Evolutionary conservation across 1,140 invertebrate genomes (phyloP).

Genomic region (Bombus difficillimus): DNA sequence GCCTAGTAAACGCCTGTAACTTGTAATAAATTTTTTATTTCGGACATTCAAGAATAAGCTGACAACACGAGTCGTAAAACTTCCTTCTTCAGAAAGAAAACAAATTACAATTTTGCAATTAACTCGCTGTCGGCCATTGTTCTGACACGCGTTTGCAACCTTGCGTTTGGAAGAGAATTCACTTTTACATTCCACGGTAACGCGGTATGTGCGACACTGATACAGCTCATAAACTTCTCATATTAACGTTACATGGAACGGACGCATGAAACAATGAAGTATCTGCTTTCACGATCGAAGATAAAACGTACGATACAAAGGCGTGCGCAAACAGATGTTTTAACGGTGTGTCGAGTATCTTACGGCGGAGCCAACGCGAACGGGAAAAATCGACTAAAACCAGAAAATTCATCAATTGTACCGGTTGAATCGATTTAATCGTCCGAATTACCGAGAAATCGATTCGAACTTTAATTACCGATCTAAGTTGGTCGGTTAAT

Average conservation of each 20-base stretch:
- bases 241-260: conserved; percentile 7
- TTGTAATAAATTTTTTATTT: no score
- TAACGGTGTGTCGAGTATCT: background rate
- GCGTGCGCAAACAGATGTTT: conserved; percentile 2
- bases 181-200: background rate
- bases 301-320: background rate
- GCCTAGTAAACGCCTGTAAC: no score
- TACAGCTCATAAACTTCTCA: conserved; percentile 6
- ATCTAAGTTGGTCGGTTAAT: background rate
- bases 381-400: background rate
- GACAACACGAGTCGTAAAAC: no score
- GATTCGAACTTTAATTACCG: background rate
- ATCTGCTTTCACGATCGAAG: conserved; percentile 21
- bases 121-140: background rate
- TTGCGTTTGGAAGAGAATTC: background rate
- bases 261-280: background rate
- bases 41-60: no score
- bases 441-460: background rate
- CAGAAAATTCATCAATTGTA: no score
- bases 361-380: background rate
- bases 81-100: no score
- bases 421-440: background rate
- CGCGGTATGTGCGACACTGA: background rate
- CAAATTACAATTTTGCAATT: background rate
- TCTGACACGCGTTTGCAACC: no score